These are phyloP conservation scores for Hoplias malabaricus DNA, from an alignment of 2,113 vertebrate species.

Conservation along the genomic window DNA sequence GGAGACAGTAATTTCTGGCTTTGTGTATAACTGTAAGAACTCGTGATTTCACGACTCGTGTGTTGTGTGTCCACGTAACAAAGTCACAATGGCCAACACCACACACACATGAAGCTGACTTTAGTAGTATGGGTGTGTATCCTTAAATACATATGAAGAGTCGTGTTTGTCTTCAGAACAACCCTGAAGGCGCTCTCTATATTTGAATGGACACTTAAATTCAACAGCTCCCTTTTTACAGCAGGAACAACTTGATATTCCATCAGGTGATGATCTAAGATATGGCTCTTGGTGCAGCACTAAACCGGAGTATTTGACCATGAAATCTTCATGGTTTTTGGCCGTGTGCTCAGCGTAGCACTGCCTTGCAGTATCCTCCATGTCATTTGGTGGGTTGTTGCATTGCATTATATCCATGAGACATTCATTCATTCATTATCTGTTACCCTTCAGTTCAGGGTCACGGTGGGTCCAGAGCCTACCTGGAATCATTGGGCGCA, in stretches of 20 bases:
- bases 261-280: neutral
- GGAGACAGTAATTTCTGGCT: neutral
- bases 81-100: neutral
- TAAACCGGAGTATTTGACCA: neutral
- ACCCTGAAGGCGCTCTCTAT: neutral
- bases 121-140: neutral
- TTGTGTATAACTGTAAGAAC: neutral
- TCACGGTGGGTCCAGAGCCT: too few species aligned
- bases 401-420: neutral
- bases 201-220: neutral
- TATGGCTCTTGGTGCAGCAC: neutral
- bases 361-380: neutral
- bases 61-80: constrained; percentile 11
- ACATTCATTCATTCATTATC: too few species aligned
- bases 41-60: constrained; percentile 21
- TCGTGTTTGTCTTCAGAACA: neutral
- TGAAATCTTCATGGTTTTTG: neutral
- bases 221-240: neutral
- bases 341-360: neutral
- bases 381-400: neutral
- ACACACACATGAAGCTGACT: neutral
- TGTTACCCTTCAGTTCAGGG: too few species aligned
- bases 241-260: neutral
- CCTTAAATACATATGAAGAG: neutral
- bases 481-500: too few species aligned